Conservation (phyloP, 2,888 invertebrate species). For the Xanthostigma xanthostigma region DNA sequence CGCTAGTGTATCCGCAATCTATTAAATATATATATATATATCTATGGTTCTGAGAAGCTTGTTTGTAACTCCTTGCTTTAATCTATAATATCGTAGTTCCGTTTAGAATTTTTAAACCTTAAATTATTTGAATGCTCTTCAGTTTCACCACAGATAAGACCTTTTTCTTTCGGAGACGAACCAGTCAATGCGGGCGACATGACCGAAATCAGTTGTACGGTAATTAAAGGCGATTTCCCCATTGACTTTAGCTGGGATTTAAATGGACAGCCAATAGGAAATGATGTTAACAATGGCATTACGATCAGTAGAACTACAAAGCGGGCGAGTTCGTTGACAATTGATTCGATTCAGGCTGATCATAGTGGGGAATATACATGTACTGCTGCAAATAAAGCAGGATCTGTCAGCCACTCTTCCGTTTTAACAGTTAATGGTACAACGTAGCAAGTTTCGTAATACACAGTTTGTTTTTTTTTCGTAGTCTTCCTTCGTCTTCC, state of each 20-base stretch:
- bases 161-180: constrained; percentile 42
- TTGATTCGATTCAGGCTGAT: constrained; percentile 20
- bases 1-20: too few relatives aligned
- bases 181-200: constrained; percentile 57
- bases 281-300: neutral
- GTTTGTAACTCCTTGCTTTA: too few relatives aligned
- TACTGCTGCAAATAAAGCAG: constrained; percentile 52
- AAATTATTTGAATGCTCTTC: constrained; percentile 17
- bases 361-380: constrained; percentile 67
- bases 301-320: constrained; percentile 7
- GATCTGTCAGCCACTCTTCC: constrained; percentile 46
- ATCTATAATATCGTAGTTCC: constrained; percentile 6
- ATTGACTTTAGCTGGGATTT: constrained; percentile 56
- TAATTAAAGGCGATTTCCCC: constrained; percentile 58
- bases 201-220: constrained; percentile 52
- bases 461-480: too few relatives aligned
- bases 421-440: constrained; percentile 60
- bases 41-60: too few relatives aligned
- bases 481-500: too few relatives aligned
- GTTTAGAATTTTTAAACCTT: constrained; percentile 5
- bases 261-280: constrained; percentile 37
- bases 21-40: too few relatives aligned
- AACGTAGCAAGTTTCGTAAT: neutral
- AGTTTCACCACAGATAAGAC: constrained; percentile 44
- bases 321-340: constrained; percentile 3